Percentiles rank a stretch among this genome's conserved stretches.
Evolutionary conservation across 1,140 invertebrate species (phyloP).

Genomic region (Temnothorax longispinosus): DNA sequence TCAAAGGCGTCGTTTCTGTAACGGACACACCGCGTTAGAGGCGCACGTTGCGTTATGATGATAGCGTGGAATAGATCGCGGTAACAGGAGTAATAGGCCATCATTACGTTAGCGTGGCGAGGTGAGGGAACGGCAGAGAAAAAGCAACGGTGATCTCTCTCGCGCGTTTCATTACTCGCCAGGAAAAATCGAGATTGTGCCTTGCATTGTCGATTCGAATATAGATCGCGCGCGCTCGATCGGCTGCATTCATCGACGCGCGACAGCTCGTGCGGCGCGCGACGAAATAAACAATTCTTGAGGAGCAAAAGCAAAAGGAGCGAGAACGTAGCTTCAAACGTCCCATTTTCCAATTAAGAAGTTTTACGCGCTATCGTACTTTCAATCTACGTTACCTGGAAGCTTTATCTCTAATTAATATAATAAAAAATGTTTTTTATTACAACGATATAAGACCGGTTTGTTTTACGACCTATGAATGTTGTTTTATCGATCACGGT

Average conservation of each 20-base stretch:
- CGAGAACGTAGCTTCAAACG: background rate
- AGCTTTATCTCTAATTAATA: background rate
- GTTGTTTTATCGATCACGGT: background rate
- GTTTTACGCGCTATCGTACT: background rate
- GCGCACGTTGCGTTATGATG: background rate
- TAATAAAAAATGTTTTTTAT: background rate
- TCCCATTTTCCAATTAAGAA: background rate
- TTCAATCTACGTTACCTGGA: background rate
- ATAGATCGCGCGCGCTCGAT: background rate
- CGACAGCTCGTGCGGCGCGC: background rate
- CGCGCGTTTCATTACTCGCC: background rate
- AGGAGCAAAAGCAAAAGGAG: background rate
- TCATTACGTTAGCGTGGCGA: background rate
- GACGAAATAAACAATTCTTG: background rate
- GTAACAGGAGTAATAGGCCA: background rate
- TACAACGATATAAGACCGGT: background rate
- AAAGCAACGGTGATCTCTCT: too few species aligned
- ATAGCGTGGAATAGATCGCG: background rate
- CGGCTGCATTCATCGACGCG: constrained; percentile 4
- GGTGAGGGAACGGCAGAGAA: background rate
- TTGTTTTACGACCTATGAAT: background rate
- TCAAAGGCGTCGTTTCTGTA: background rate
- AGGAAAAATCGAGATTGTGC: constrained; percentile 21
- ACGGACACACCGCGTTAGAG: background rate
- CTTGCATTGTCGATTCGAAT: constrained; percentile 14